A percentile compares a stretch with the other conserved stretches of the same genome.
Evolutionary conservation across 2,888 invertebrate genomes (phyloP).

Genomic region (Oithona nana): DNA sequence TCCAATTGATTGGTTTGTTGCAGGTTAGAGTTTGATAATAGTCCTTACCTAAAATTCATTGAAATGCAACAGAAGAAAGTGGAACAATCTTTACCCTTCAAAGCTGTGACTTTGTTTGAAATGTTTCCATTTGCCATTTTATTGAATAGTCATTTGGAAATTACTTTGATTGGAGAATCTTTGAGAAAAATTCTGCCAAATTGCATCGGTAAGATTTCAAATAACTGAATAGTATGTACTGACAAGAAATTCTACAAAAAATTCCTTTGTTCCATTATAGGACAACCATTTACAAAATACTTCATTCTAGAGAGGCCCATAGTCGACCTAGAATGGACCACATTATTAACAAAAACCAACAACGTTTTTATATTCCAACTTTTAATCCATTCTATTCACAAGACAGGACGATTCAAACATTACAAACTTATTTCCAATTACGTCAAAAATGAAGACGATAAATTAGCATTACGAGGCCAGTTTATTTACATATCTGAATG

Average conservation of each 20-base stretch:
- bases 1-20: too few species aligned
- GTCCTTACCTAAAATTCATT: not conserved
- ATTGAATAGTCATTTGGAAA: conserved; percentile 1
- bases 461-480: conserved; percentile 40
- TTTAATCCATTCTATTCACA: not conserved
- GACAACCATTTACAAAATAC: conserved; percentile 7
- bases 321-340: conserved; percentile 5
- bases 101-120: conserved; percentile 11
- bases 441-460: conserved; percentile 4
- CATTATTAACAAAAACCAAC: conserved; percentile 1
- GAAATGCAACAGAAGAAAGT: not conserved
- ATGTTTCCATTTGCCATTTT: conserved; percentile 15
- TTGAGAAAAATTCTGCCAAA: conserved; percentile 13
- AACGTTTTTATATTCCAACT: conserved; percentile 14
- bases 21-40: conserved; percentile 13
- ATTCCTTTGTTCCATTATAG: too few species aligned
- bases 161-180: not conserved
- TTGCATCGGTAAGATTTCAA: conserved; percentile 41
- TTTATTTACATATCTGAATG: conserved; percentile 98
- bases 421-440: not conserved
- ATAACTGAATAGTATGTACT: too few species aligned
- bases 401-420: not conserved
- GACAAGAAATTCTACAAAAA: too few species aligned
- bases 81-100: conserved; percentile 8
- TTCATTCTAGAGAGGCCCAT: conserved; percentile 13